These are phyloP conservation scores for Hippocampus kuda DNA, from an alignment of 2,797 vertebrate genomes.

Conservation along the genomic window DNA sequence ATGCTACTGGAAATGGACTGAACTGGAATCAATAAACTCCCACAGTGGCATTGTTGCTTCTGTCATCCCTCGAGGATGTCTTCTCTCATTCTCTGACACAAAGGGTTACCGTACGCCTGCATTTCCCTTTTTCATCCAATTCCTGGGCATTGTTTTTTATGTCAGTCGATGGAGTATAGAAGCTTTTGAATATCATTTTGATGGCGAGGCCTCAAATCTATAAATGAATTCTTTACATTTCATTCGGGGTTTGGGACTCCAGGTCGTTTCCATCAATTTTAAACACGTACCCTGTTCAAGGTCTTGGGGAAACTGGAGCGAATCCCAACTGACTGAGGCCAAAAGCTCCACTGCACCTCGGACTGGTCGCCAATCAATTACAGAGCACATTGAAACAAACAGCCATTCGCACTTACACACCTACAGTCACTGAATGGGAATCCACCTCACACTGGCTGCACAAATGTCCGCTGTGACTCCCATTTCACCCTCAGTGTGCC, in stretches of 20 bases:
- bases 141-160: neutral
- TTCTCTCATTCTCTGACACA: conserved; percentile 4
- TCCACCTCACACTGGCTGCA: neutral
- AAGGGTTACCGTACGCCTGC: neutral
- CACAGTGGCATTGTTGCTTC: conserved; percentile 11
- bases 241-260: neutral
- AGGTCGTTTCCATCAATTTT: neutral
- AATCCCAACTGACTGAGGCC: neutral
- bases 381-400: neutral
- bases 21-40: conserved; percentile 19
- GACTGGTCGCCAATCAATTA: neutral
- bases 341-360: neutral
- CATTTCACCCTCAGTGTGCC: neutral
- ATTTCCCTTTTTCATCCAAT: neutral
- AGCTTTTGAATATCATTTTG: neutral
- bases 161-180: neutral
- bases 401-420: neutral
- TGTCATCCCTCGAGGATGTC: neutral
- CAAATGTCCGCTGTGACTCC: neutral
- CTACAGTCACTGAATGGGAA: neutral
- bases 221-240: neutral
- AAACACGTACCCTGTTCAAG: neutral
- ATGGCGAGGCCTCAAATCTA: neutral
- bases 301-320: neutral
- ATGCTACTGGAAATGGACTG: conserved; percentile 16